Conservation (phyloP, 1,140 invertebrate species). For the Lasioglossum baleicum region DNA sequence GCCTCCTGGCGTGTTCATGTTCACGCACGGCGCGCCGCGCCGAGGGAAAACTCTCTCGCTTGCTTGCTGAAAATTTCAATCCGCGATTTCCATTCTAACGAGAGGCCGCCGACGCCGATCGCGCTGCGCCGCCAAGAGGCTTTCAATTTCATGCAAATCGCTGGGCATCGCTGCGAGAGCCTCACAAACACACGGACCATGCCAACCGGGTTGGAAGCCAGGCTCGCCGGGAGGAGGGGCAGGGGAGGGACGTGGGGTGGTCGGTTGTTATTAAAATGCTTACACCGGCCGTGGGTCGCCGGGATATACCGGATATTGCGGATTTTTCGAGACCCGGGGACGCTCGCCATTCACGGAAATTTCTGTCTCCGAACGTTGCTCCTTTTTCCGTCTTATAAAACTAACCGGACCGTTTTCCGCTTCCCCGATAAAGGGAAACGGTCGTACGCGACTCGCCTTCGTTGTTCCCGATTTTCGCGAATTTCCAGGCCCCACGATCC, state of each 20-base stretch:
- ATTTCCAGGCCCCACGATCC: background rate
- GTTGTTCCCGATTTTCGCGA: constrained; percentile 5
- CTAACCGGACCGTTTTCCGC: background rate
- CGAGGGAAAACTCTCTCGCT: no score
- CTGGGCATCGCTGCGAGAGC: constrained; percentile 34
- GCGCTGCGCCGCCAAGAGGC: constrained; percentile 43
- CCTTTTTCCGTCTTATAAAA: constrained; percentile 22
- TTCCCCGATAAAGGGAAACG: constrained; percentile 7
- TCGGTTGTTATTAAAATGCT: constrained; percentile 63
- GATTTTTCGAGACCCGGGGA: constrained; percentile 33
- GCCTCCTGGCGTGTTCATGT: background rate
- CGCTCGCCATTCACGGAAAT: constrained; percentile 25
- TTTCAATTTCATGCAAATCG: constrained; percentile 69
- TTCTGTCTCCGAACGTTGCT: constrained; percentile 27
- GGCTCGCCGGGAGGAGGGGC: no score
- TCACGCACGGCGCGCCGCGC: constrained; percentile 20
- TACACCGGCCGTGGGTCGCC: constrained; percentile 32
- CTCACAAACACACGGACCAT: constrained; percentile 19
- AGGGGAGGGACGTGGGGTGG: background rate
- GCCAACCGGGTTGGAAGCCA: no score
- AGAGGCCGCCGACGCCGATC: constrained; percentile 54
- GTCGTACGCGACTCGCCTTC: constrained; percentile 5
- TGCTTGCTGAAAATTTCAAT: constrained; percentile 61
- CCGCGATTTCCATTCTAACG: constrained; percentile 65
- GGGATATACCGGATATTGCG: constrained; percentile 44